Conservation (phyloP, 2,888 invertebrate genomes). For the Diarsia brunnea region DNA sequence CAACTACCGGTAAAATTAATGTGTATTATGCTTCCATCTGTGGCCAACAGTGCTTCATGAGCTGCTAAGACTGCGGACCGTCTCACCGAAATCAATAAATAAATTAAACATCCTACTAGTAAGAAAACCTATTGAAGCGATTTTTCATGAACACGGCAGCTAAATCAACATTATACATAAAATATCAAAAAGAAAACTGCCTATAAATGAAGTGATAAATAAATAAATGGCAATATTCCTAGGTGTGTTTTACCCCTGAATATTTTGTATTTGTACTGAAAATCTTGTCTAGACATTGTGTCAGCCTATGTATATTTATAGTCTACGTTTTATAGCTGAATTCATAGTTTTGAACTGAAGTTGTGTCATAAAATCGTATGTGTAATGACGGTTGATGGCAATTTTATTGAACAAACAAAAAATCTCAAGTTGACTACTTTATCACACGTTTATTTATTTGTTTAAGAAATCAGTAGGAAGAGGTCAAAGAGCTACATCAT, state of each 20-base stretch:
- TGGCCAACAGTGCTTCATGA: not conserved
- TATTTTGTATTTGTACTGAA: conserved; percentile 30
- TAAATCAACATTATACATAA: conserved; percentile 7
- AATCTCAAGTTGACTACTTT: not conserved
- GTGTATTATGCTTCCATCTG: not conserved
- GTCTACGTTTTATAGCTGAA: not conserved
- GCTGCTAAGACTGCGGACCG: not conserved
- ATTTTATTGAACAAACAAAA: conserved; percentile 9
- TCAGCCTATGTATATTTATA: conserved; percentile 50
- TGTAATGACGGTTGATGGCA: not conserved
- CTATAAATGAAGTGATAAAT: conserved; percentile 5
- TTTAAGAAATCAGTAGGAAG: not conserved
- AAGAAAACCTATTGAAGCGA: not conserved
- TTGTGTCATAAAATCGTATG: conserved; percentile 1
- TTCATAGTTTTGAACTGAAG: conserved; percentile 20
- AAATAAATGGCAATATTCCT: conserved; percentile 11
- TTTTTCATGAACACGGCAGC: not conserved
- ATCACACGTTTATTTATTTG: not conserved
- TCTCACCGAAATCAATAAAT: not conserved
- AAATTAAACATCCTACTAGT: not conserved
- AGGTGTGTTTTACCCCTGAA: conserved; percentile 29
- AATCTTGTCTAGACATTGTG: conserved; percentile 52
- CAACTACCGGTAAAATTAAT: too few relatives aligned
- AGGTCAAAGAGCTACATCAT: too few relatives aligned
- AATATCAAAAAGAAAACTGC: not conserved